These are phyloP conservation scores for Chaetodon trifascialis DNA, from an alignment of 2,113 vertebrate genomes.

Conservation along the genomic window DNA sequence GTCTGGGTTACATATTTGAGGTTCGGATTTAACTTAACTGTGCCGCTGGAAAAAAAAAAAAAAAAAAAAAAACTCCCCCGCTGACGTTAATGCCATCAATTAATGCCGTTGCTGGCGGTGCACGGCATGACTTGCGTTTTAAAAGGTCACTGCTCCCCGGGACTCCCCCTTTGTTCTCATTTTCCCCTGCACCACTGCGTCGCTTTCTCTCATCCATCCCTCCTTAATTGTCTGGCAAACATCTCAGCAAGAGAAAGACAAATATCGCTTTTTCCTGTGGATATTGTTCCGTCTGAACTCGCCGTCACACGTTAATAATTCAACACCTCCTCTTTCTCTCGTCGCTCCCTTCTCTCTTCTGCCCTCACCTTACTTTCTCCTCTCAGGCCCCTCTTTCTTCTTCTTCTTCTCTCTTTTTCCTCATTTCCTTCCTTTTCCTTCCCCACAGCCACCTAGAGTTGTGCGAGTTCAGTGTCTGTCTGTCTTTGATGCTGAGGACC, in stretches of 20 bases:
- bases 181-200: slow-evolving; percentile 18
- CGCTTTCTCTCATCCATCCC: slow-evolving; percentile 12
- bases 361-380: slow-evolving; percentile 54
- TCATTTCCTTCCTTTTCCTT: neutral
- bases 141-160: slow-evolving; percentile 71
- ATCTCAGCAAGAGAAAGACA: slow-evolving; percentile 74
- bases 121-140: slow-evolving; percentile 42
- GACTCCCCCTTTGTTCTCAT: slow-evolving; percentile 47
- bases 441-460: slow-evolving; percentile 33
- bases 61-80: slow-evolving; percentile 8
- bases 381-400: neutral
- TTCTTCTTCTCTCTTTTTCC: neutral
- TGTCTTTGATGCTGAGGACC: slow-evolving; percentile 58
- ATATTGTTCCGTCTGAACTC: slow-evolving; percentile 71
- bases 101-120: slow-evolving; percentile 37
- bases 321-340: slow-evolving; percentile 56
- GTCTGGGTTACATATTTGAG: slow-evolving; percentile 28
- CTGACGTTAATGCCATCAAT: slow-evolving; percentile 61
- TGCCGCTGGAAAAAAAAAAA: neutral
- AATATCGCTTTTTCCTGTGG: slow-evolving; percentile 73
- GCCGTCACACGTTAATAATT: slow-evolving; percentile 71
- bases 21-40: slow-evolving; percentile 16
- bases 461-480: slow-evolving; percentile 23
- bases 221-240: slow-evolving; percentile 77
- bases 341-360: slow-evolving; percentile 30